Evolutionary conservation across 2,797 vertebrate species (phyloP).

Genomic region (Corythornis leucogaster): DNA sequence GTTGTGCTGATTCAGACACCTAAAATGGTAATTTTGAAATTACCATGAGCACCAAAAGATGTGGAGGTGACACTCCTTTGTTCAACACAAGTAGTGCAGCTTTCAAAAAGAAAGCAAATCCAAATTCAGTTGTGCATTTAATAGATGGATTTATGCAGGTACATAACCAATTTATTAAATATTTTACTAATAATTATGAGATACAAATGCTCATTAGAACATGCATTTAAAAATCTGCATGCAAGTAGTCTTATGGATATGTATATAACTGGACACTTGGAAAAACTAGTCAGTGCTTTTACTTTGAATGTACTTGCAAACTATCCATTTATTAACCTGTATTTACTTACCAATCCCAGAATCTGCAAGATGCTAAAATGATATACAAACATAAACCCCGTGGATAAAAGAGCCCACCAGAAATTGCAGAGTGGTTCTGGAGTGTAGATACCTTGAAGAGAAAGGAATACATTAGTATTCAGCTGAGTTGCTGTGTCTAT

Average conservation of each 20-base stretch:
- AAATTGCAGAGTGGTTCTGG: slow-evolving; percentile 93
- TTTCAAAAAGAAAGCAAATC: neutral
- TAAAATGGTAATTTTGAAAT: neutral
- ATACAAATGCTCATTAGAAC: neutral
- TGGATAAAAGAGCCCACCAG: slow-evolving; percentile 95
- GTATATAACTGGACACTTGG: neutral
- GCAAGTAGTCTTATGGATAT: neutral
- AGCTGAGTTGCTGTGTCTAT: neutral
- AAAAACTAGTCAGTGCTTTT: neutral
- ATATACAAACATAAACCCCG: slow-evolving; percentile 96
- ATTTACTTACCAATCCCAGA: slow-evolving; percentile 91
- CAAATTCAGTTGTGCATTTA: neutral
- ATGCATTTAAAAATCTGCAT: neutral
- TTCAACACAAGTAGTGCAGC: neutral
- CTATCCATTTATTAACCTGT: neutral
- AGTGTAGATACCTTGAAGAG: slow-evolving; percentile 90
- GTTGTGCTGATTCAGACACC: neutral
- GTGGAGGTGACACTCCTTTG: neutral
- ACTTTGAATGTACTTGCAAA: neutral
- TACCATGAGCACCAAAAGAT: neutral
- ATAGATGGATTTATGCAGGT: slow-evolving; percentile 23
- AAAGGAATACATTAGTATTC: slow-evolving; percentile 37
- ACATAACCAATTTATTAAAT: neutral
- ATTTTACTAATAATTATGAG: neutral
- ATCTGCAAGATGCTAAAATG: slow-evolving; percentile 93